These are phyloP conservation scores for Drosophila antonietae DNA, from an alignment of 2,888 invertebrate species.

Conservation along the genomic window DNA sequence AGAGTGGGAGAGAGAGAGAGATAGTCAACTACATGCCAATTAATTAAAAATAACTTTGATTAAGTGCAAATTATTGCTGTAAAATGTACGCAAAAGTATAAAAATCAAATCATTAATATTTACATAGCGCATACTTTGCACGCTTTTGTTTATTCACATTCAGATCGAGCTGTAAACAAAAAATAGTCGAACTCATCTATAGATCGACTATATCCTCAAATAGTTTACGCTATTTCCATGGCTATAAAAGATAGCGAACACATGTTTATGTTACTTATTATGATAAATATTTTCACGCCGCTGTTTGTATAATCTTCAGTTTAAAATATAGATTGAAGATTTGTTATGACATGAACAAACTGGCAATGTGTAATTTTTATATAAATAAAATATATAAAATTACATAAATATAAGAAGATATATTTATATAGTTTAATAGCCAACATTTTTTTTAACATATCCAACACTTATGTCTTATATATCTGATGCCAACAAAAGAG, in stretches of 20 bases:
- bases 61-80: conserved; percentile 7
- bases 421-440: too few relatives aligned
- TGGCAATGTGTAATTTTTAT: too few relatives aligned
- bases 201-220: not conserved
- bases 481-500: not conserved
- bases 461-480: not conserved
- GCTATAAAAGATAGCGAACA: conserved; percentile 10
- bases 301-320: not conserved
- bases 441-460: not conserved
- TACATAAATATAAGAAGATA: too few relatives aligned
- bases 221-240: conserved; percentile 12
- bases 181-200: conserved; percentile 3
- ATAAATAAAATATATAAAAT: too few relatives aligned
- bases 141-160: not conserved
- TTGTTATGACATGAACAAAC: too few relatives aligned
- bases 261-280: conserved; percentile 3
- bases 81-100: conserved; percentile 2
- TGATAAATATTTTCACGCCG: not conserved
- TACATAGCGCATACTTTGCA: not conserved
- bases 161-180: conserved; percentile 26
- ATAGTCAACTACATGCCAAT: conserved; percentile 23
- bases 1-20: not conserved
- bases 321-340: too few relatives aligned
- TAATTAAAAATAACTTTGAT: conserved; percentile 22
- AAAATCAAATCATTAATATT: conserved; percentile 5